Base-by-base conservation (phyloP, 2,113 vertebrate species). In the Motacilla alba region DNA sequence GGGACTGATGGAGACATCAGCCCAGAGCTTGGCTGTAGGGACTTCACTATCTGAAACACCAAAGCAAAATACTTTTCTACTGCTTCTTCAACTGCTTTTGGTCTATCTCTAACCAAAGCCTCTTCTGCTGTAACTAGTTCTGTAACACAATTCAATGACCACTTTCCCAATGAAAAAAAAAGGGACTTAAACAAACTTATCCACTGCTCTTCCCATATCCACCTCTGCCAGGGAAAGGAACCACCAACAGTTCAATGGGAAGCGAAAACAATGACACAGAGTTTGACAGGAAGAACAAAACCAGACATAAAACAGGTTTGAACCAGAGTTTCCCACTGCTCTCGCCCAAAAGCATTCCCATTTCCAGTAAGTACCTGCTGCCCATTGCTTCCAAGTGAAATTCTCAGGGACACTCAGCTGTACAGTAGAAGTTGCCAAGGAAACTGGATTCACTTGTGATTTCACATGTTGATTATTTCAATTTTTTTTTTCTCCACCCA, bases 301-400 rank as follows among this genome's bases (percentile, higher is more conserved):
- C 11, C 17, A 13, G 10, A 19, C 0, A 0, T 21, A 18, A 19
- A 62, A 18, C 47, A 50, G 46, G 19, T n/a, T 6, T 55, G 53
- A 50, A 43, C 30, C 52, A 35, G 4, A 79, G 43, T 59, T 85
- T 55, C 76, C 47, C 62, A 27, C 20, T 14, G 19, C 18, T 49
- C 35, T 78, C 49, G 13, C 33, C 53, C 78, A 33, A 60, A 85
- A 52, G 39, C 41, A 53, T 60, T 83, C 77, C 21, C 12, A 39
- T 31, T 20, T 47, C 63, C 24, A 55, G 24, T 10, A 33, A 59
- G 31, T 15, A 66, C 46, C 55, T 44, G 53, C 31, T 41, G 21
- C 35, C 64, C 68, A 43, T 33, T 37, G 18, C 63, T 50, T 37
- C 30, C 44, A 37, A 18, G 26, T 37, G 15, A 21, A 93, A 69